These are phyloP conservation scores for Dicyrtoma fusca DNA, from an alignment of 2,888 invertebrate species.

Conservation along the genomic window DNA sequence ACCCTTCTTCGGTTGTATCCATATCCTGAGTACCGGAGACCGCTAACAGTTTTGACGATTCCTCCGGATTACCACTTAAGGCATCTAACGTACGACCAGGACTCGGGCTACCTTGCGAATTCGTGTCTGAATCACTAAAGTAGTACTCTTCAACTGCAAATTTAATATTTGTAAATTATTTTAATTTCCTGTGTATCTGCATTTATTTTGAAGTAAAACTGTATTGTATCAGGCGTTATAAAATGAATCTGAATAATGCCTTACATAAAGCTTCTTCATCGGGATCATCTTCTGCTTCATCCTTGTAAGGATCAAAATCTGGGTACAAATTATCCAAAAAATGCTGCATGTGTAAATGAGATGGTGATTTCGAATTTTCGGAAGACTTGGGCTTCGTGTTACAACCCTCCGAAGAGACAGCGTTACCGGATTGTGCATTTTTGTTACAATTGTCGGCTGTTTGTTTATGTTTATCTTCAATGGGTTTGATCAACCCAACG, in stretches of 20 bases:
- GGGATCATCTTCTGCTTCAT: slow-evolving; percentile 68
- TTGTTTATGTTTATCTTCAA: no score
- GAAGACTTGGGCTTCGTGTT: no score
- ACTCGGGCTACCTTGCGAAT: no score
- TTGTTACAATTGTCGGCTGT: no score
- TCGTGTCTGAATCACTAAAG: not conserved
- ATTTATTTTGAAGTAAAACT: not conserved
- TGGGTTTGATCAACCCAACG: no score
- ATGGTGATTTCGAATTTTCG: no score
- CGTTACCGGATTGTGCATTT: no score
- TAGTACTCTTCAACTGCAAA: slow-evolving; percentile 12
- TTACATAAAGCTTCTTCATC: slow-evolving; percentile 34
- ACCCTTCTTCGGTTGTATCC: not conserved
- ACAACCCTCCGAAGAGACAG: no score
- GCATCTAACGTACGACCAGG: no score
- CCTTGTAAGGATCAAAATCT: slow-evolving; percentile 61
- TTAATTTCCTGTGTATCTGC: no score
- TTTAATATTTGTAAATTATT: not conserved
- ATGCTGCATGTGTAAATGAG: no score
- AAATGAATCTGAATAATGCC: not conserved
- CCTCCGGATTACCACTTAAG: not conserved
- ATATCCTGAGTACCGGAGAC: not conserved
- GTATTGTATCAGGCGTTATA: no score
- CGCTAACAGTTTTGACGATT: not conserved
- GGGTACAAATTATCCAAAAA: not conserved